Percentiles rank a stretch among this genome's conserved stretches.
phyloP scores from a whole-genome alignment of 1,140 invertebrate species.

The Bombus polaris region DNA sequence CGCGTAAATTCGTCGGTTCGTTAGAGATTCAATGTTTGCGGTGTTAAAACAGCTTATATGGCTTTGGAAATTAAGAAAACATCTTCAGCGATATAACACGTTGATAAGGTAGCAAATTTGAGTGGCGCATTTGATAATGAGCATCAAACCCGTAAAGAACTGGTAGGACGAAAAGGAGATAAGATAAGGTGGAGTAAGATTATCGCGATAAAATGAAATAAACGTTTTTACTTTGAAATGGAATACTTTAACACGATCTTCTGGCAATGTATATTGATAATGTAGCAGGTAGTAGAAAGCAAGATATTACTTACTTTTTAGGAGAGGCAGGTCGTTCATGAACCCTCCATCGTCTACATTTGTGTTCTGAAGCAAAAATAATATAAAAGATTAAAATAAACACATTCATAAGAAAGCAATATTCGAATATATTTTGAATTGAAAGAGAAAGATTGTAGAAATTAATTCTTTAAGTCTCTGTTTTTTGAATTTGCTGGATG shows the following conservation, averaged over 20 bases:
- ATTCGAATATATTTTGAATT: background rate
- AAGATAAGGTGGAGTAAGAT: background rate
- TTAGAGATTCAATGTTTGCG: background rate
- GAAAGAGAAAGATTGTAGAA: background rate
- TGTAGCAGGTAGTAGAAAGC: too few species aligned
- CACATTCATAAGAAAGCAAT: background rate
- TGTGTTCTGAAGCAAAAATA: slow-evolving; percentile 86
- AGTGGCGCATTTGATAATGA: background rate
- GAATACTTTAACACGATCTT: background rate
- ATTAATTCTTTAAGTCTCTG: background rate
- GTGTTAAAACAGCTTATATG: too few species aligned
- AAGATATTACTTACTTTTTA: slow-evolving; percentile 90
- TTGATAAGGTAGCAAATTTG: background rate
- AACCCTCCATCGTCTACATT: slow-evolving; percentile 93
- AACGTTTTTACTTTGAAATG: background rate
- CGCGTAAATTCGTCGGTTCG: slow-evolving; percentile 40
- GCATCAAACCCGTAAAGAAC: background rate
- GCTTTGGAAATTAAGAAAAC: background rate
- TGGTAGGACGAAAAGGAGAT: background rate
- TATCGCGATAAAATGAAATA: background rate
- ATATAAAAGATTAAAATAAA: slow-evolving; percentile 19
- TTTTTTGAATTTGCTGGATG: background rate
- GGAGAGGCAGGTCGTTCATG: slow-evolving; percentile 92
- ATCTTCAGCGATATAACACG: too few species aligned
- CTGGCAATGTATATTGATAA: background rate